phyloP scores from a whole-genome alignment of 2,113 vertebrate species.

The Cebidichthys violaceus region DNA sequence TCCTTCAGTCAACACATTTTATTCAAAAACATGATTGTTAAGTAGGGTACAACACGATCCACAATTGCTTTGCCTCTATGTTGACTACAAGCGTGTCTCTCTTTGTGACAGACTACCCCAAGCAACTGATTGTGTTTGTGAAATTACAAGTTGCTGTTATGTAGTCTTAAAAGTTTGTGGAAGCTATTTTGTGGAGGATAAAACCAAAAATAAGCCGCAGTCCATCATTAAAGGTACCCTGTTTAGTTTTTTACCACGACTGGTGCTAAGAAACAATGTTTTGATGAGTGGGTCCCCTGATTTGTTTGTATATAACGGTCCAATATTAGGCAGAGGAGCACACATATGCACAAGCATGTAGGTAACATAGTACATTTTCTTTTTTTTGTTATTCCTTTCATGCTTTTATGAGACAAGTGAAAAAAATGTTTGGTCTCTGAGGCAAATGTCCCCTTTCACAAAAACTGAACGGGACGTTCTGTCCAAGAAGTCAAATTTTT shows the following conservation, averaged over 20 bases:
- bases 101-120: conserved; percentile 6
- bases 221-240: not conserved
- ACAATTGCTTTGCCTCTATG: not conserved
- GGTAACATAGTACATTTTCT: not conserved
- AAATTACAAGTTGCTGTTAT: not conserved
- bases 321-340: not conserved
- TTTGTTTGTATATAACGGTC: not conserved
- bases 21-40: conserved; percentile 3
- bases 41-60: not conserved
- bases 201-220: not conserved
- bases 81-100: not conserved
- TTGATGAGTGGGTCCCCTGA: not conserved
- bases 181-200: not conserved
- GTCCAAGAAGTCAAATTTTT: too few species aligned
- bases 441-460: too few species aligned
- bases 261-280: not conserved
- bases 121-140: not conserved
- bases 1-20: not conserved
- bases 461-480: too few species aligned
- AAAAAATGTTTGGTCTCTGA: too few species aligned
- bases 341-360: not conserved
- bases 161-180: not conserved
- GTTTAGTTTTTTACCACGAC: not conserved
- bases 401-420: not conserved
- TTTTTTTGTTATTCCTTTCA: not conserved